Evolutionary conservation across 2,113 vertebrate genomes (phyloP), one percentile per base, ranked within the genome.

Genomic region (Pyxicephalus adspersus): DNA sequence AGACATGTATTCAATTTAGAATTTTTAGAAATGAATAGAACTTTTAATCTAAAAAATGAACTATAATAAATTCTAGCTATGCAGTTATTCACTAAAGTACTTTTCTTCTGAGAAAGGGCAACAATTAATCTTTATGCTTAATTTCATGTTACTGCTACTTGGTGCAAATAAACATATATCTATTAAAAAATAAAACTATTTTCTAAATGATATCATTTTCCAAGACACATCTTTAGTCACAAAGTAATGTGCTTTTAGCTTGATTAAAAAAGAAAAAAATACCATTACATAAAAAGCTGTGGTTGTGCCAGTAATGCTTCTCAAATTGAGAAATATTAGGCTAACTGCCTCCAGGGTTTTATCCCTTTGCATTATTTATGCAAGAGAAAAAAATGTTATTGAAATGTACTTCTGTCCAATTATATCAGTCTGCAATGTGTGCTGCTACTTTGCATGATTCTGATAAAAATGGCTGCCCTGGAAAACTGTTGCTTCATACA

Each of bases 211-310:
- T 25, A 74, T 38, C 15, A 74, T 60, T 74, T 60, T 58, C 29
- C 22, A 22, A 38, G 20, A 45, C 57, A 75, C 31, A 72, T 72
- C 26, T 58, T 31, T n/a, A 72, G 55, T 61, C 29, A 28, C 22
- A 0, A 57, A 61, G 22, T 61, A 61, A 75, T 45, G 54, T 60
- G 72, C 72, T 75, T 75, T 75, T 75, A 75, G 55, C 55, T 74
- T 34, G 72, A 75, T 75, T 60, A 61, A 34, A 45, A 73, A 73
- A 73, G 29, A 61, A 31, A 38, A 54, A 72, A 54, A 54, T 60
- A 58, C 52, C n/a, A 60, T 60, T 58, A 61, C 60, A 57, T 38
- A 61, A 75, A 75, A 31, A 61, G 20, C 45, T 26, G 20, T 61
- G 22, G 0, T 51, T 50, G 2, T 60, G 34, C 22, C 34, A 57